phyloP scores from a whole-genome alignment of 2,888 invertebrate species.

The Clunio marinus region DNA sequence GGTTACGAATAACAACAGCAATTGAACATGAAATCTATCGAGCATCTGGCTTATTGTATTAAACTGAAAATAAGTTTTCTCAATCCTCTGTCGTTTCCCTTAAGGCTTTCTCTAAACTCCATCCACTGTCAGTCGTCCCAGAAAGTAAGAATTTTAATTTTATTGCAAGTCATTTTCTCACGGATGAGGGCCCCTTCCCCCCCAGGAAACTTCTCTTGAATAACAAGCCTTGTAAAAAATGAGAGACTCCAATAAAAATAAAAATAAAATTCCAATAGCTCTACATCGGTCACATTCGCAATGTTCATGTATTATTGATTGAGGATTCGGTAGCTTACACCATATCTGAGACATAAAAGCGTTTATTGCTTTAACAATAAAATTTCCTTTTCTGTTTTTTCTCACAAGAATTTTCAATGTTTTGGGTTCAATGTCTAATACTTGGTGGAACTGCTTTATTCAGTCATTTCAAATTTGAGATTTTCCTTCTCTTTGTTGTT shows the following conservation, averaged over 20 bases:
- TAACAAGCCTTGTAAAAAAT: neutral
- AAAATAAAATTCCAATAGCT: slow-evolving; percentile 1
- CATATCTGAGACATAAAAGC: neutral
- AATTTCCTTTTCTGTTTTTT: neutral
- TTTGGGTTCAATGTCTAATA: no score
- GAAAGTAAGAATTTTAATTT: slow-evolving; percentile 21
- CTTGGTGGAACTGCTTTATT: slow-evolving; percentile 5
- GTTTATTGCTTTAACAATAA: slow-evolving; percentile 21
- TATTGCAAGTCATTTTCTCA: neutral
- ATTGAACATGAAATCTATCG: slow-evolving; percentile 15
- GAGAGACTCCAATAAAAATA: neutral
- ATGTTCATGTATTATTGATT: slow-evolving; percentile 17
- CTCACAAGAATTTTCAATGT: no score
- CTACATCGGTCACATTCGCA: slow-evolving; percentile 15
- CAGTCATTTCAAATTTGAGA: neutral
- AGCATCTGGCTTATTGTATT: slow-evolving; percentile 20
- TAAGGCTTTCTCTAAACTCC: no score
- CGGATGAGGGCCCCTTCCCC: neutral
- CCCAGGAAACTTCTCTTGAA: no score
- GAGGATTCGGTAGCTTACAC: neutral
- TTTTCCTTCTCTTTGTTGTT: no score
- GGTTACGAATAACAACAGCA: slow-evolving; percentile 8
- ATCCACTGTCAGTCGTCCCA: neutral
- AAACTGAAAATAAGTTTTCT: no score
- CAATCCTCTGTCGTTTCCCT: no score